A percentile compares a stretch with the other conserved stretches of the same genome.
These are phyloP conservation scores for Mugil cephalus DNA, from an alignment of 2,113 vertebrate species.

Conservation along the genomic window DNA sequence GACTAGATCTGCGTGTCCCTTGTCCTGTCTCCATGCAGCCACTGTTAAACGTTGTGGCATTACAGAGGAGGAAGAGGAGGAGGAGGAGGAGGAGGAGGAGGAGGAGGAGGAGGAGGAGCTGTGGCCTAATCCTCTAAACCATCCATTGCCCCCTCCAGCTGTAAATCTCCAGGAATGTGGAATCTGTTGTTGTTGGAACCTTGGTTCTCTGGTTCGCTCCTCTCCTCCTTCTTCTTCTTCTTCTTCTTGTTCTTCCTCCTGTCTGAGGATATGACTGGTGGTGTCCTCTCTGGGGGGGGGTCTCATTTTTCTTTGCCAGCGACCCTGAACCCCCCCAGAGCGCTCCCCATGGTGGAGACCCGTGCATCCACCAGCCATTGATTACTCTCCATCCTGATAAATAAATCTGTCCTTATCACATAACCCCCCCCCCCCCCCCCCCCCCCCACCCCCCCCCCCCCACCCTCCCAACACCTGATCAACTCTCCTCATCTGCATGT, in stretches of 20 bases:
- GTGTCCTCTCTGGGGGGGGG: no score
- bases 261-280: no score
- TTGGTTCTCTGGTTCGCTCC: slow-evolving; percentile 1
- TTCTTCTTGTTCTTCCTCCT: slow-evolving; percentile 50
- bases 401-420: slow-evolving; percentile 83
- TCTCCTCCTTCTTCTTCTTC: slow-evolving; percentile 8
- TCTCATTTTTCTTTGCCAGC: slow-evolving; percentile 87
- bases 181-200: slow-evolving; percentile 74
- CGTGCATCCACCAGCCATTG: slow-evolving; percentile 74
- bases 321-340: slow-evolving; percentile 72
- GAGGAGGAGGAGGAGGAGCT: no score
- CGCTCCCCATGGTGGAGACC: slow-evolving; percentile 72
- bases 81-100: slow-evolving; percentile 19
- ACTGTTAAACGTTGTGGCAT: no score
- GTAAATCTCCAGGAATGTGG: slow-evolving; percentile 77
- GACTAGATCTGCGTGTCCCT: no score
- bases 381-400: slow-evolving; percentile 88
- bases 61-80: neutral
- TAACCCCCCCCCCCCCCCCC: slow-evolving; percentile 57
- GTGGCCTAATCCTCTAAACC: slow-evolving; percentile 66
- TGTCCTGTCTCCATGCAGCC: no score
- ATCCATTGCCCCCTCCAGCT: slow-evolving; percentile 59
- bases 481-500: no score
- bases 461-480: no score
- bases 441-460: slow-evolving; percentile 52